A percentile compares a stretch with the other conserved stretches of the same genome.
These are phyloP conservation scores for Laticauda laticaudata DNA, from an alignment of 2,113 vertebrate species.

Conservation along the genomic window DNA sequence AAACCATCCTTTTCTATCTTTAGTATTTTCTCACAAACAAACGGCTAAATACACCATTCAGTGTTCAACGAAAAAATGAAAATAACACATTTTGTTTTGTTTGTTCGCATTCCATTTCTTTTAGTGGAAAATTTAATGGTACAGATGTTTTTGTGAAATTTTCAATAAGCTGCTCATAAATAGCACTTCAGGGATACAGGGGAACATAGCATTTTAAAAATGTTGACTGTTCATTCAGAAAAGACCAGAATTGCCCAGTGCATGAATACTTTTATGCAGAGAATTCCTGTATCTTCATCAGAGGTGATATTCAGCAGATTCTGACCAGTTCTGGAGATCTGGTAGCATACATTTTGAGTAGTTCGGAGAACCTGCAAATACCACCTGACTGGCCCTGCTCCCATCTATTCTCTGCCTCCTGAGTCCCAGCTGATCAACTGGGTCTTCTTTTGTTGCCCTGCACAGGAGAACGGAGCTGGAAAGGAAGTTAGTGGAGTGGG, in stretches of 20 bases:
- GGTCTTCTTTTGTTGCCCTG: too few species aligned
- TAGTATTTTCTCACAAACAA: background rate
- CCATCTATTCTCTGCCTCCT: too few species aligned
- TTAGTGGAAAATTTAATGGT: background rate
- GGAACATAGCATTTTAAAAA: background rate
- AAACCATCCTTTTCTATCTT: rapidly evolving
- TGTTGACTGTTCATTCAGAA: background rate
- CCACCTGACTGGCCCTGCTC: too few species aligned
- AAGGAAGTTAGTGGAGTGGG: too few species aligned
- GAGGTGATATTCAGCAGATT: too few species aligned
- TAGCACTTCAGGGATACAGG: background rate
- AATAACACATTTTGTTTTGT: background rate
- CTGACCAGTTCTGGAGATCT: too few species aligned
- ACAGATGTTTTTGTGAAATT: background rate
- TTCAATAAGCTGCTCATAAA: background rate
- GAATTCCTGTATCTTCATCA: background rate
- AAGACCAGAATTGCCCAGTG: background rate
- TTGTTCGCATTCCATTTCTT: background rate
- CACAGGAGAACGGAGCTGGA: too few species aligned
- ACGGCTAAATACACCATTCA: background rate
- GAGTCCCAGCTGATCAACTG: too few species aligned
- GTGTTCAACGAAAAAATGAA: background rate
- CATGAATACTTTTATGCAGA: background rate
- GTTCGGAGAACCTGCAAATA: too few species aligned
- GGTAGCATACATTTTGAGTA: too few species aligned